Evolutionary conservation across 2,888 invertebrate genomes (phyloP).

Genomic region (Chironomus riparius): DNA sequence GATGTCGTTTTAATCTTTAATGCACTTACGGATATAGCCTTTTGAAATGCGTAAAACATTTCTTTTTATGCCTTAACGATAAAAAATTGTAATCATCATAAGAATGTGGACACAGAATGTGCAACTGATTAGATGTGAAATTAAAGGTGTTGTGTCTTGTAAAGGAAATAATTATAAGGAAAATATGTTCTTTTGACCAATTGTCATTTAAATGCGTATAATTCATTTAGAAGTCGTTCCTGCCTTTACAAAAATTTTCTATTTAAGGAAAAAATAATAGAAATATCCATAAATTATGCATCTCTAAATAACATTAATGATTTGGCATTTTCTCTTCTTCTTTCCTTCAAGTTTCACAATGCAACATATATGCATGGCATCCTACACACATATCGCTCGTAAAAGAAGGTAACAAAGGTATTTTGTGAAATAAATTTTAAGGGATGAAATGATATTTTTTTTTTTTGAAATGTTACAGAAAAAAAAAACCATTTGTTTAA

Average conservation of each 20-base stretch:
- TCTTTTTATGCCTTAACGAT: not conserved
- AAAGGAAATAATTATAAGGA: slow-evolving; percentile 22
- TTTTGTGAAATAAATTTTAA: slow-evolving; percentile 21
- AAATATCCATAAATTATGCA: slow-evolving; percentile 27
- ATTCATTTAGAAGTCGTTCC: not conserved
- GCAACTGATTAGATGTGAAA: slow-evolving; percentile 14
- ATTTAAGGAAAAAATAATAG: not conserved
- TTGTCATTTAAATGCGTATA: slow-evolving; percentile 25
- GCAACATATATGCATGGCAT: not conserved
- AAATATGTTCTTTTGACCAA: not conserved
- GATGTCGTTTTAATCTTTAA: slow-evolving; percentile 24
- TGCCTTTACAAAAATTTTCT: not conserved
- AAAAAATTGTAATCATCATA: not conserved
- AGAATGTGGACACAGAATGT: not conserved
- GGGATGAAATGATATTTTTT: slow-evolving; percentile 22
- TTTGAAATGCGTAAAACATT: not conserved
- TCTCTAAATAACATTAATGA: slow-evolving; percentile 22
- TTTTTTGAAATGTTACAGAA: not conserved
- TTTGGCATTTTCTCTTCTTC: slow-evolving; percentile 21
- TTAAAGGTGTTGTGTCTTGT: slow-evolving; percentile 11
- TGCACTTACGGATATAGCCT: not conserved
- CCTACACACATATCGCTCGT: slow-evolving; percentile 23
- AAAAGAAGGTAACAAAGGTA: slow-evolving; percentile 10
- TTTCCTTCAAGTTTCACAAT: slow-evolving; percentile 14
- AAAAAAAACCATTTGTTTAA: slow-evolving; percentile 8